These are phyloP conservation scores for Apaloderma vittatum DNA, from an alignment of 2,113 vertebrate species.

Conservation along the genomic window DNA sequence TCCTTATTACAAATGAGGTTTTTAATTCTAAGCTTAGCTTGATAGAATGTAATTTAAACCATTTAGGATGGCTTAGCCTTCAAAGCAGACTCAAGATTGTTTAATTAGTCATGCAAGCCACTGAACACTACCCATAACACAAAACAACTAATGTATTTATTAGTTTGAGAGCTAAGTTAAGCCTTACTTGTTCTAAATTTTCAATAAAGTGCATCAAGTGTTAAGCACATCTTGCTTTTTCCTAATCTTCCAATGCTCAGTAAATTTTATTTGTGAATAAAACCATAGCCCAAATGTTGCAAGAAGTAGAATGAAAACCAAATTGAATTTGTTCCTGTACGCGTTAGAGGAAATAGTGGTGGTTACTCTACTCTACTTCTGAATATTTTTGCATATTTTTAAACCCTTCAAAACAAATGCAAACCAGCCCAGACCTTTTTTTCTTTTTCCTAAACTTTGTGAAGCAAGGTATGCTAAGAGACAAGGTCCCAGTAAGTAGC, in stretches of 20 bases:
- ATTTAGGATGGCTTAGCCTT: constrained; percentile 78
- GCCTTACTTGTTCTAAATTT: constrained; percentile 58
- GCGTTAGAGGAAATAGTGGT: not conserved
- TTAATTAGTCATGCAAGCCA: constrained; percentile 77
- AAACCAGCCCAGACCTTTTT: not conserved
- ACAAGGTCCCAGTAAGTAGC: not conserved
- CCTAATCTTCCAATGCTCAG: constrained; percentile 59
- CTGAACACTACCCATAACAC: constrained; percentile 63
- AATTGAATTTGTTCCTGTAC: not conserved
- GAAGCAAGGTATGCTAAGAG: not conserved
- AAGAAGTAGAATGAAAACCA: not conserved
- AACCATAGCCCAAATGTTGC: not conserved
- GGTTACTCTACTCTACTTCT: not conserved
- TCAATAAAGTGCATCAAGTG: constrained; percentile 67
- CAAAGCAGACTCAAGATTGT: constrained; percentile 77
- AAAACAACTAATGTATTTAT: constrained; percentile 72
- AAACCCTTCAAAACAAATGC: not conserved
- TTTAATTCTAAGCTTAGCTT: constrained; percentile 77
- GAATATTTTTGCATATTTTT: not conserved
- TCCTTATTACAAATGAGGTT: constrained; percentile 72
- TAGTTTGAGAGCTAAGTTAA: constrained; percentile 73
- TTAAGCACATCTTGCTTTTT: constrained; percentile 65
- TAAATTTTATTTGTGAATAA: constrained; percentile 67
- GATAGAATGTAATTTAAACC: constrained; percentile 77
- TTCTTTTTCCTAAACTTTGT: not conserved